Evolutionary conservation across 2,888 invertebrate species (phyloP).

Genomic region (Luperina testacea): DNA sequence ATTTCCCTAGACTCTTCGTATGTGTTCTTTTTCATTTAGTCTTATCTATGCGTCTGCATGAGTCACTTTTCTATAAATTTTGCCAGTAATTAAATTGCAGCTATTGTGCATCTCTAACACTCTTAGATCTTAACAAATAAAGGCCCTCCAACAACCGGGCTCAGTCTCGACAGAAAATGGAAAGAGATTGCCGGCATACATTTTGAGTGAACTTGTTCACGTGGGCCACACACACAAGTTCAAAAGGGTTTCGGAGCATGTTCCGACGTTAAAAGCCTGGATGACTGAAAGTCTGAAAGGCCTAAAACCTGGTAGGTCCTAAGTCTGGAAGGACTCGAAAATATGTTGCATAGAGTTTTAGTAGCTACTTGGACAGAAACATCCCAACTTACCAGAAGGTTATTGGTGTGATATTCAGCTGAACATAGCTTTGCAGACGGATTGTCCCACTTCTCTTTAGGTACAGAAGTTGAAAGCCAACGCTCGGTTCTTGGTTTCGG

Average conservation of each 20-base stretch:
- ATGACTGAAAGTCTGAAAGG: neutral
- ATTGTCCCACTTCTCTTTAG: slow-evolving; percentile 78
- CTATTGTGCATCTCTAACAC: neutral
- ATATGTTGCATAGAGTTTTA: neutral
- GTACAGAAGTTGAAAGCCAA: slow-evolving; percentile 95
- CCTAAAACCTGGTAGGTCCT: neutral
- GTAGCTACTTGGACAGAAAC: neutral
- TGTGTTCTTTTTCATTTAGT: neutral
- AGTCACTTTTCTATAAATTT: neutral
- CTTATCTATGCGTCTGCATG: neutral
- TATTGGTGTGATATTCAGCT: slow-evolving; percentile 95
- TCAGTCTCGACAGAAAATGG: neutral
- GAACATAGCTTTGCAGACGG: slow-evolving; percentile 89
- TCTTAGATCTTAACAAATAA: neutral
- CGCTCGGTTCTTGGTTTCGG: slow-evolving; percentile 91
- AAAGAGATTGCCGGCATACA: neutral
- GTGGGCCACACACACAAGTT: neutral
- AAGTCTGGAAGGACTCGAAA: neutral
- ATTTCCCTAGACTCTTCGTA: neutral
- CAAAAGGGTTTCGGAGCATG: neutral
- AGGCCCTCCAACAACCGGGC: no score
- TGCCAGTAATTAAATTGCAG: neutral
- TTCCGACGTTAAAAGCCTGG: neutral
- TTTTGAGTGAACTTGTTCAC: neutral
- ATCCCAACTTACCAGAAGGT: slow-evolving; percentile 89